Conservation (phyloP, 1,140 invertebrate species). For the Meloidogyne hapla region DNA sequence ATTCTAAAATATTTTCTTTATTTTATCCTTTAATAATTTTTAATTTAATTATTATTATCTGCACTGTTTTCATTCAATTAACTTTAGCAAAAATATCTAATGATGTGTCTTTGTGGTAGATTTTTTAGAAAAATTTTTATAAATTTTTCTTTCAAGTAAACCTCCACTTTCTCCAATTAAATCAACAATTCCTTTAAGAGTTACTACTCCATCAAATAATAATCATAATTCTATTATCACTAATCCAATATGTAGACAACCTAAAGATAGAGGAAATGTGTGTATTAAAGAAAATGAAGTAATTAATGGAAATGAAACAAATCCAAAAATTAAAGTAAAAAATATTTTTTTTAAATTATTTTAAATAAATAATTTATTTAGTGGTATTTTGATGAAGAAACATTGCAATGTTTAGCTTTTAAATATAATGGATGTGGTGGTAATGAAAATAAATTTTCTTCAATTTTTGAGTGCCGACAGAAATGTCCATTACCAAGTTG, state of each 20-base stretch:
- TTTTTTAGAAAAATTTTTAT: background rate
- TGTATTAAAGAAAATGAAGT: background rate
- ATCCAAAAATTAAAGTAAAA: background rate
- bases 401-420: conserved; percentile 32
- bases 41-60: background rate
- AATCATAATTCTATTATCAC: background rate
- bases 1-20: background rate
- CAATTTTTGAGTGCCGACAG: conserved; percentile 21
- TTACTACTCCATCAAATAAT: background rate
- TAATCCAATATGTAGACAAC: conserved; percentile 2
- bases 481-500: conserved; percentile 22
- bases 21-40: background rate
- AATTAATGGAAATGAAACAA: background rate
- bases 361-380: background rate
- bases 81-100: background rate
- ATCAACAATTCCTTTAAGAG: background rate
- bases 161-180: background rate
- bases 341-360: background rate
- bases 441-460: conserved; percentile 35
- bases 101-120: background rate
- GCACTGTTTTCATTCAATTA: background rate
- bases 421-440: conserved; percentile 38
- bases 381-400: conserved; percentile 32
- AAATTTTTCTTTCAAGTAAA: background rate
- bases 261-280: conserved; percentile 14